Conservation (phyloP, 1,140 invertebrate species). For the Pentalonia nigronervosa region DNA sequence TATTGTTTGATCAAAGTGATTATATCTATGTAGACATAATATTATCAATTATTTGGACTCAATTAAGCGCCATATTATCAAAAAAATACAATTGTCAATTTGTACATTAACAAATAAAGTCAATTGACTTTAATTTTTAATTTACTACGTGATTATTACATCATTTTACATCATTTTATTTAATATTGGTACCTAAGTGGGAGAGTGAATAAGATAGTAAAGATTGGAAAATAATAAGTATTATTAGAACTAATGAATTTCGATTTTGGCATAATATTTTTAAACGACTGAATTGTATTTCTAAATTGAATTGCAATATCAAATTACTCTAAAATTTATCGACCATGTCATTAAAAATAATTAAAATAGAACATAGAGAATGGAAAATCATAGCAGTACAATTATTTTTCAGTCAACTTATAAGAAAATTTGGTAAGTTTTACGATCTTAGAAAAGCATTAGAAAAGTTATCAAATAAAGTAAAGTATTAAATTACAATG, state of each 20-base stretch:
- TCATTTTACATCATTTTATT: no score
- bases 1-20: background rate
- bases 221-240: background rate
- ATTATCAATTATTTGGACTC: background rate
- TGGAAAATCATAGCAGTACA: background rate
- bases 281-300: background rate
- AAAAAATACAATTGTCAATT: background rate
- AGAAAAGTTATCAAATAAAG: background rate
- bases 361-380: background rate
- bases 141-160: background rate
- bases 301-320: background rate
- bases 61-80: background rate
- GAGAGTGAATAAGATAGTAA: background rate
- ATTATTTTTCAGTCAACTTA: background rate
- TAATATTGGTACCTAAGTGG: background rate
- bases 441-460: background rate
- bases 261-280: background rate
- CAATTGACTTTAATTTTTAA: slow-evolving; percentile 4
- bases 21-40: background rate
- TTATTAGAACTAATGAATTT: background rate
- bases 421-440: background rate
- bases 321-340: background rate
- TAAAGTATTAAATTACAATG: background rate
- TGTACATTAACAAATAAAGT: slow-evolving; percentile 1
- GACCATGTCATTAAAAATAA: background rate